Conservation (phyloP, 2,888 invertebrate genomes). For the Blastobasis lacticolella region DNA sequence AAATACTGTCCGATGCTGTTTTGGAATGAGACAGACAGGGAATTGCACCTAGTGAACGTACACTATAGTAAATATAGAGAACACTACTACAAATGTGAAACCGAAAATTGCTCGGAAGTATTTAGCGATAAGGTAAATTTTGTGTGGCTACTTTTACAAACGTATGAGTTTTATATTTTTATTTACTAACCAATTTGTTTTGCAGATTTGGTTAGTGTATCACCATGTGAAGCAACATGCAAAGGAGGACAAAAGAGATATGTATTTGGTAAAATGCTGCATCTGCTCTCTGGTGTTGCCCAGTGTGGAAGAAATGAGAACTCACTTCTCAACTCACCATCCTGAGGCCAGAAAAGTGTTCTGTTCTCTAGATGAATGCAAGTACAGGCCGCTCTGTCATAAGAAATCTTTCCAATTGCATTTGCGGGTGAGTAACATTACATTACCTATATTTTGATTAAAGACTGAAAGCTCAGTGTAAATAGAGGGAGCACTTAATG, state of each 20-base stretch:
- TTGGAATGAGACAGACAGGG: conserved; percentile 67
- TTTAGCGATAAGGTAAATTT: conserved; percentile 62
- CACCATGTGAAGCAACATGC: conserved; percentile 50
- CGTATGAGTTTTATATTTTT: no score
- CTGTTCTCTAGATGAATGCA: conserved; percentile 52
- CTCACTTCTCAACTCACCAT: conserved; percentile 47
- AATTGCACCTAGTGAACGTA: conserved; percentile 51
- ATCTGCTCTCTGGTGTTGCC: conserved; percentile 47
- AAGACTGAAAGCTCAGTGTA: no score
- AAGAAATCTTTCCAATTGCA: conserved; percentile 59
- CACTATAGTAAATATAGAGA: conserved; percentile 47
- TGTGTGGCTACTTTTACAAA: background rate
- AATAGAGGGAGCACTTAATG: no score
- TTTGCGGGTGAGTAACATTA: conserved; percentile 41
- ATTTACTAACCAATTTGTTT: conserved; percentile 5
- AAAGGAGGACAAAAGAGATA: conserved; percentile 14
- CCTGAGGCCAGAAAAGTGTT: conserved; percentile 54
- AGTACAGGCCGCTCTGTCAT: conserved; percentile 55
- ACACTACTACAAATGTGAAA: conserved; percentile 54
- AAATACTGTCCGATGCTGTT: conserved; percentile 61
- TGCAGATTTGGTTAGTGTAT: conserved; percentile 56
- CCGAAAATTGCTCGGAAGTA: conserved; percentile 34
- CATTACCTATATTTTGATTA: no score
- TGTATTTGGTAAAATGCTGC: conserved; percentile 53
- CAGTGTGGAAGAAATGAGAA: conserved; percentile 44